Evolutionary conservation across 2,113 vertebrate species (phyloP).

Genomic region (Tamias sibiricus): DNA sequence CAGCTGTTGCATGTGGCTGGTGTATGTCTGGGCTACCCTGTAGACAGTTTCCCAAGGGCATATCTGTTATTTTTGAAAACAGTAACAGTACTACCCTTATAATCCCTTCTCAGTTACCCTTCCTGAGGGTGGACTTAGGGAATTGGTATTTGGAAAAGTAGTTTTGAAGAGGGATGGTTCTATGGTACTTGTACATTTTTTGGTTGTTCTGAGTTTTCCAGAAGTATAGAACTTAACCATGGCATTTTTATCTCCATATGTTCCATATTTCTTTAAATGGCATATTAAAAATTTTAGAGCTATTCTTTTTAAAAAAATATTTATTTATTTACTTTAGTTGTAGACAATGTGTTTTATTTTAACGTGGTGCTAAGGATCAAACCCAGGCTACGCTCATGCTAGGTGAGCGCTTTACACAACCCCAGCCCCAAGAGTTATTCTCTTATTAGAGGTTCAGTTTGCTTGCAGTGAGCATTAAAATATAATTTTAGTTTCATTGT

Average conservation of each 20-base stretch:
- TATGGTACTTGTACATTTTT: background rate
- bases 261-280: background rate
- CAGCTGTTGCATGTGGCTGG: background rate
- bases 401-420: too few species aligned
- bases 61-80: slow-evolving; percentile 10
- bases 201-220: background rate
- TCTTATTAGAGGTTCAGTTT: slow-evolving; percentile 16
- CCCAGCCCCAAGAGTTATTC: too few species aligned
- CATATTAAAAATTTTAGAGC: background rate
- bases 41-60: background rate
- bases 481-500: slow-evolving; percentile 44
- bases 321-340: too few species aligned
- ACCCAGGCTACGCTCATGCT: too few species aligned
- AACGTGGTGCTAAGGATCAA: too few species aligned
- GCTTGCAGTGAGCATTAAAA: slow-evolving; percentile 26
- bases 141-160: background rate
- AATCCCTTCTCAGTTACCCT: background rate
- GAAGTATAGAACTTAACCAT: background rate
- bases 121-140: background rate
- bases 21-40: background rate
- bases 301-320: too few species aligned
- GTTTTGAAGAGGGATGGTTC: background rate
- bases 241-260: background rate
- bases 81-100: background rate
- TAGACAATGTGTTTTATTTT: too few species aligned